phyloP scores from a whole-genome alignment of 2,113 vertebrate species.

The Equus przewalskii region DNA sequence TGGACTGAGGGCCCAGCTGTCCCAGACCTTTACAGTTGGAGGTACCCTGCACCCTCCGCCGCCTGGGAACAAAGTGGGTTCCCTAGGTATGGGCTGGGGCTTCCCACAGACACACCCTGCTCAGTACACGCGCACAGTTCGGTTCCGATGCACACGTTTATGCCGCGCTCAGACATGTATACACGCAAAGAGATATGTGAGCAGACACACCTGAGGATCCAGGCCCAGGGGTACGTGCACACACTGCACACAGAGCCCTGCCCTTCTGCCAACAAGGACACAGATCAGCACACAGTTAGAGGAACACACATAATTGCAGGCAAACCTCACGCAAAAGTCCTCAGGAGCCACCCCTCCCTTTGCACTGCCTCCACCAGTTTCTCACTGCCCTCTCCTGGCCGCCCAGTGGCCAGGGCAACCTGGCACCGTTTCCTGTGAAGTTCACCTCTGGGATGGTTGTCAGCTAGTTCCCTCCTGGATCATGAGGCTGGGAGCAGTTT shows the following conservation, averaged over 20 bases:
- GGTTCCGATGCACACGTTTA: background rate
- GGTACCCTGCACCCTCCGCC: background rate
- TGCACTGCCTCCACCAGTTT: constrained; percentile 45
- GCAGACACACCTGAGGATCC: background rate
- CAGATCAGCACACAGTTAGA: background rate
- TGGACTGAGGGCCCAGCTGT: background rate
- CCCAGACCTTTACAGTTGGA: background rate
- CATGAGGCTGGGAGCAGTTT: background rate
- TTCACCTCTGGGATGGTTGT: background rate
- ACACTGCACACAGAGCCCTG: background rate
- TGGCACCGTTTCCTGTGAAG: constrained; percentile 43
- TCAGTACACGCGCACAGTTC: no score
- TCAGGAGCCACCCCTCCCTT: background rate
- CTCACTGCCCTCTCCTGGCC: constrained; percentile 83
- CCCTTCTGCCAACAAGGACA: constrained; percentile 39
- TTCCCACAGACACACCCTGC: background rate
- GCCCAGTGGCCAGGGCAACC: constrained; percentile 52
- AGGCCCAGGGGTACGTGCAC: background rate
- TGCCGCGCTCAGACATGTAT: background rate
- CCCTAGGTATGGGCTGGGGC: background rate
- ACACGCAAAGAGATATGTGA: background rate
- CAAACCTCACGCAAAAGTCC: background rate
- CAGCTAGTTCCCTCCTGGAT: background rate
- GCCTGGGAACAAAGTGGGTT: background rate
- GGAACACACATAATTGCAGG: constrained; percentile 1